Base-by-base conservation (phyloP, 2,797 vertebrate genomes). In the Hirundo rustica region DNA sequence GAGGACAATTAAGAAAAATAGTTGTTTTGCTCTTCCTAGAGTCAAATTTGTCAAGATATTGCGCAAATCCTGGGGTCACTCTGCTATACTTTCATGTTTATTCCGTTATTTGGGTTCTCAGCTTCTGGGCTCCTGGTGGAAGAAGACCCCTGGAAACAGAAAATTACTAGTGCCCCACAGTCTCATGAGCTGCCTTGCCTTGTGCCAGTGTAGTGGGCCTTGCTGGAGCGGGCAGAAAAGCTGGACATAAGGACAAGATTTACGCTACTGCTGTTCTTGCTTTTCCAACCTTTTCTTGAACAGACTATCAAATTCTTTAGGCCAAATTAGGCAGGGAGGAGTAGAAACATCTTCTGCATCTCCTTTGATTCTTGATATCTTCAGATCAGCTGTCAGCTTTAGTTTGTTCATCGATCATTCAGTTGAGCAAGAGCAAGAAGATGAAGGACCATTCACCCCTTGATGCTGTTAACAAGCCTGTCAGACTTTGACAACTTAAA, bases 331-430 rank as follows among this genome's bases (percentile, higher is more conserved):
- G 62, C 67, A 85, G 51, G 73, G 34, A 84, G 61, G 67, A 82
- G 54, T 79, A 89, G 66, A 95, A 96, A 85, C 65, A 68, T 81
- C 85, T 88, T 86, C 77, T 81, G 64, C 64, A 94, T 85, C 77
- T 85, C 71, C 87, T 96, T 94, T 94, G 89, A 85, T 92, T 95
- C 85, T 80, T 68, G 60, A 60, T 94, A 66, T 80, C 85, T 92
- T 87, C 0, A 10, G 92, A 83, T 76, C 67, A 92, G 91, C 95
- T 96, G 95, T 94, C 96, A 90, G 68, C 81, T 97, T 89, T 62
- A 54, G 86, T 96, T 97, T 97, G 95, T 95, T 97, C 89, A 78
- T 91, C 30, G 77, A 96, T 96, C 93, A 94, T 94, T 97, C 95
- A 94, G 89, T 76, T 91, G 75, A 95, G 77, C 74, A 92, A 85